A percentile compares a stretch with the other conserved stretches of the same genome.
phyloP scores from a whole-genome alignment of 2,113 vertebrate species.

The Periophthalmus modestus region DNA sequence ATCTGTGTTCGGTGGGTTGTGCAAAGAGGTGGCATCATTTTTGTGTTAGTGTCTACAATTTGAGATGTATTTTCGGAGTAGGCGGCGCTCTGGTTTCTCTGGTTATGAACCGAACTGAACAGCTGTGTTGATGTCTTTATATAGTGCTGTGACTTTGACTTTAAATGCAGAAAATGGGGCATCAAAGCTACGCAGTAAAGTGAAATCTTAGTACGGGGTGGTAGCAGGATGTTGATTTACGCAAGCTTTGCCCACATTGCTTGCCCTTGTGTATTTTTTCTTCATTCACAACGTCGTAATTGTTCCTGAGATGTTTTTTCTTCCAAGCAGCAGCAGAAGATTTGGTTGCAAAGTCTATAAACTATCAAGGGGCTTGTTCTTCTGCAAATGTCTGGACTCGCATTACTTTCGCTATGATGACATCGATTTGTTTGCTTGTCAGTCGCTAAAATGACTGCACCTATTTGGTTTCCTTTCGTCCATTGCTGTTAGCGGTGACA shows the following conservation, averaged over 20 bases:
- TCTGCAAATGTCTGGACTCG: too few species aligned
- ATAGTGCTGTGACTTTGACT: constrained; percentile 12
- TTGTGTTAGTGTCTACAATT: constrained; percentile 39
- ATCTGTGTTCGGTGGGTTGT: constrained; percentile 41
- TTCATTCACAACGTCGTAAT: too few species aligned
- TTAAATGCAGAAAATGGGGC: neutral
- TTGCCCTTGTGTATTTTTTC: neutral
- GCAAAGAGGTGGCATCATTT: constrained; percentile 34
- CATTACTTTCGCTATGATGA: too few species aligned
- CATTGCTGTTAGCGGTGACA: too few species aligned
- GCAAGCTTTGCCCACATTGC: neutral
- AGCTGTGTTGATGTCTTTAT: constrained; percentile 19
- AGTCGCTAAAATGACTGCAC: too few species aligned
- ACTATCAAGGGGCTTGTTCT: too few species aligned
- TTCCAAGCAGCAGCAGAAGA: too few species aligned
- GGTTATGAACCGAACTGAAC: constrained; percentile 14
- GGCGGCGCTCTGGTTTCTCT: constrained; percentile 17
- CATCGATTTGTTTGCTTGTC: too few species aligned
- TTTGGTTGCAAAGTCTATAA: too few species aligned
- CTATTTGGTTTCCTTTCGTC: too few species aligned
- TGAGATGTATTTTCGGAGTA: constrained; percentile 22
- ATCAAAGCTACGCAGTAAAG: neutral
- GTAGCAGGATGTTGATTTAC: neutral
- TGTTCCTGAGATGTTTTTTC: too few species aligned
- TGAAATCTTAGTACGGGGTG: neutral